Evolutionary conservation across 2,113 vertebrate species (phyloP), one percentile per base, ranked within the genome.

Genomic region (Stegastes partitus): DNA sequence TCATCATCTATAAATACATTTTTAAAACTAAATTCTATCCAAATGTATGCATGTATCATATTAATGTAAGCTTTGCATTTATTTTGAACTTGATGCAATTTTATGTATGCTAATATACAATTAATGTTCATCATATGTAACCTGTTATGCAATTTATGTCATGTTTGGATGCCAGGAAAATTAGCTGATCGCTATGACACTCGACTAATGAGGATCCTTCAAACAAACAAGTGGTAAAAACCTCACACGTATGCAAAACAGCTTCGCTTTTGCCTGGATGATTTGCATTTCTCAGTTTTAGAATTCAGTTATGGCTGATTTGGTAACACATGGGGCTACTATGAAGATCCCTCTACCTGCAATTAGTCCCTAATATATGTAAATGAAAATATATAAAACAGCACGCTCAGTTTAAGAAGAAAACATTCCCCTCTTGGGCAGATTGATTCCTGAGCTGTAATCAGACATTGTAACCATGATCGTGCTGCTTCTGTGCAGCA

Each of bases 381-480:
- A 25, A 39, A 51, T 44, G 1, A 23, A 59, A 65, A 63, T 11
- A 63, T 12, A 14, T 3, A 55, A 25, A 45, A 69, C n/a, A 31
- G 16, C 21, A 2, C 16, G 7, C 5, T 66, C 31, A 9, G 31
- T 64, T 69, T 8, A 65, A 22, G 31, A 37, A 15, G 1, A 68
- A 65, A 73, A 62, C 5, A 51, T 61, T 65, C 62, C 28, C 22
- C 14, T 44, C 9, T 22, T 54, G 4, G 37, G 44, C 37, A 25
- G 19, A 74, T 51, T 74, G 23, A 78, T 34, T 63, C 50, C 49
- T 58, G 49, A 69, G 50, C 68, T 68, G 67, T 31, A 71, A 78
- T 51, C 44, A 78, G 37, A 67, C 34, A 58, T 25, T 56, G 14
- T 55, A 50, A 58, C 28, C 59, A 21, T 59, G 58, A 26, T 42